A percentile compares a stretch with the other conserved stretches of the same genome.
phyloP scores from a whole-genome alignment of 2,797 vertebrate genomes.

The Siniperca undulata region DNA sequence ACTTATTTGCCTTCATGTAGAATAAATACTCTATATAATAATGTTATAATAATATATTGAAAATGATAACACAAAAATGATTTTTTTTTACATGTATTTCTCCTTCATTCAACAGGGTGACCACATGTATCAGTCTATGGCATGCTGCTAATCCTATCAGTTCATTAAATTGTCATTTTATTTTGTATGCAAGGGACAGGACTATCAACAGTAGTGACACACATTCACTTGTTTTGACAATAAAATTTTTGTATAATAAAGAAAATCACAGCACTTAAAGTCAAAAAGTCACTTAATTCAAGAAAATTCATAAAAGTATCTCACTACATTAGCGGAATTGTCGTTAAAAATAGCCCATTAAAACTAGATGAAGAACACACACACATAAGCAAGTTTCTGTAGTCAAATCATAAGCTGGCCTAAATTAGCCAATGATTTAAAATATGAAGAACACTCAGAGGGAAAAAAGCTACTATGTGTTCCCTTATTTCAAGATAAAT shows the following conservation, averaged over 20 bases:
- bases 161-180: background rate
- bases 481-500: conserved; percentile 13
- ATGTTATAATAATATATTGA: background rate
- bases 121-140: background rate
- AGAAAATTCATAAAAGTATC: background rate
- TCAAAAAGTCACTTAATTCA: background rate
- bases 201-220: background rate
- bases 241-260: background rate
- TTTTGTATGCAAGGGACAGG: background rate
- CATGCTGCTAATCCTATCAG: background rate
- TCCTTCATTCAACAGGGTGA: background rate
- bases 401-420: background rate
- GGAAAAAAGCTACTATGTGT: background rate
- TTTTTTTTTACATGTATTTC: background rate
- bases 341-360: background rate
- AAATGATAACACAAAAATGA: background rate
- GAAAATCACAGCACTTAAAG: background rate
- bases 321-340: background rate
- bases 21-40: background rate
- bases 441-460: background rate
- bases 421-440: conserved; percentile 2
- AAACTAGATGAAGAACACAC: background rate
- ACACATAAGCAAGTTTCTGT: background rate
- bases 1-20: background rate
- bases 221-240: background rate